phyloP scores from a whole-genome alignment of 2,888 invertebrate species.

The Theodoxus fluviatilis region DNA sequence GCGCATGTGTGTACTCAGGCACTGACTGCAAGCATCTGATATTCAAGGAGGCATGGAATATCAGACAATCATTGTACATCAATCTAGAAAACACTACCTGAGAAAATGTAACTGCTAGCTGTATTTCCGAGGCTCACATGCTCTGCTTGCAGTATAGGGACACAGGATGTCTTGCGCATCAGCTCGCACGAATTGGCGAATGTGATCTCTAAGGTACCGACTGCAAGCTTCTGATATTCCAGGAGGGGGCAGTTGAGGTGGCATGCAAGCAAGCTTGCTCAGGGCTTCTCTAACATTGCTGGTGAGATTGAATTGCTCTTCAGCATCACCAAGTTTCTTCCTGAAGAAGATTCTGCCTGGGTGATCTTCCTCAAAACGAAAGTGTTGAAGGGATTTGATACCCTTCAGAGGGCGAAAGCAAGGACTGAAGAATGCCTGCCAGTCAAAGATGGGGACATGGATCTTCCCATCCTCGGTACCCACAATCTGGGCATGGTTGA shows the following conservation, averaged over 20 bases:
- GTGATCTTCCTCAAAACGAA: too few relatives aligned
- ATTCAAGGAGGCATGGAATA: too few relatives aligned
- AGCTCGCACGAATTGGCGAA: conserved; percentile 8
- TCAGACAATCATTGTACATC: too few relatives aligned
- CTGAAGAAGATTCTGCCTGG: conserved; percentile 6
- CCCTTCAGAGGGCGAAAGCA: conserved; percentile 26
- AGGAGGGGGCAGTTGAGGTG: background rate
- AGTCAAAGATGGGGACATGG: conserved; percentile 29
- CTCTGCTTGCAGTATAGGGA: too few relatives aligned
- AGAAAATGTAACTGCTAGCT: too few relatives aligned
- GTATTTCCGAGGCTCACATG: too few relatives aligned
- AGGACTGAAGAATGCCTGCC: conserved; percentile 28
- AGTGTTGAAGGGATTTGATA: too few relatives aligned
- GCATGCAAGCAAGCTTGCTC: background rate
- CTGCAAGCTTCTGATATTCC: background rate
- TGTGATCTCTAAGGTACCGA: background rate
- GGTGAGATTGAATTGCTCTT: background rate
- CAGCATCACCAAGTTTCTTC: background rate
- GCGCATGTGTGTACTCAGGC: too few relatives aligned
- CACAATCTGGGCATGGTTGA: conserved; percentile 32
- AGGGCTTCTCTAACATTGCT: background rate
- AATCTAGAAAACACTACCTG: too few relatives aligned
- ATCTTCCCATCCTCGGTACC: conserved; percentile 26
- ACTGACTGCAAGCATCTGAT: too few relatives aligned
- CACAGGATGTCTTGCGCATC: conserved; percentile 17